A percentile compares a stretch with the other conserved stretches of the same genome.
Conservation (phyloP, 2,888 invertebrate species). For the Rhagium mordax region DNA sequence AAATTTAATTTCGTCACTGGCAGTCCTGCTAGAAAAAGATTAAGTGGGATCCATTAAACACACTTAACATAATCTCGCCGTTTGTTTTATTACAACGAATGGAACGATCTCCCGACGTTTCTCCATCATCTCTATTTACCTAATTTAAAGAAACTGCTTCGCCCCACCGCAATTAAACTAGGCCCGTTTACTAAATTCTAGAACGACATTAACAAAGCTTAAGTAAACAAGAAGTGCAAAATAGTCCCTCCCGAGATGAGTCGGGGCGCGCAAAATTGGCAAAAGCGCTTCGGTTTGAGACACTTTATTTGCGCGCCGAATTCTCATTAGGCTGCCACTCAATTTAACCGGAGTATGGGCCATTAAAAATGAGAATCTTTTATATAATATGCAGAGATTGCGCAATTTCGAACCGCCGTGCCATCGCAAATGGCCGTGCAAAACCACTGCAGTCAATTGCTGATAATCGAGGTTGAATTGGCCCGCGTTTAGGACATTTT, state of each 20-base stretch:
- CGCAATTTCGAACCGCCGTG: background rate
- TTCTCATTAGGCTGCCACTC: background rate
- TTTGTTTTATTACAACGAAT: conserved; percentile 53
- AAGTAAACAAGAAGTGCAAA: conserved; percentile 20
- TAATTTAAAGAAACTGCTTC: conserved; percentile 48
- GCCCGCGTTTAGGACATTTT: no score
- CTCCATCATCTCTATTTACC: conserved; percentile 39
- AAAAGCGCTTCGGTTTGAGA: background rate
- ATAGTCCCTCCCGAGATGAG: conserved; percentile 18
- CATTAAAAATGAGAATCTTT: background rate
- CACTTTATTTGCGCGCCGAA: background rate
- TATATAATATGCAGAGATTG: background rate
- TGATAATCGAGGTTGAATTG: no score
- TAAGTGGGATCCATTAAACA: conserved; percentile 51
- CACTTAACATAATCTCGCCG: conserved; percentile 57
- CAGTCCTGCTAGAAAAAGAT: conserved; percentile 20
- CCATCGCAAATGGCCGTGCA: background rate
- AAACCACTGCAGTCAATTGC: background rate
- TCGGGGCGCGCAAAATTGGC: background rate
- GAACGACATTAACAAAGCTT: conserved; percentile 17
- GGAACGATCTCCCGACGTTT: conserved; percentile 21
- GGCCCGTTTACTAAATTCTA: conserved; percentile 22
- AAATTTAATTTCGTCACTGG: conserved; percentile 56
- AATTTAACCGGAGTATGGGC: background rate
- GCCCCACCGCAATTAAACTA: conserved; percentile 47